A percentile compares a stretch with the other conserved stretches of the same genome.
Evolutionary conservation across 2,113 vertebrate genomes (phyloP).

Genomic region (Catharus bicknelli): DNA sequence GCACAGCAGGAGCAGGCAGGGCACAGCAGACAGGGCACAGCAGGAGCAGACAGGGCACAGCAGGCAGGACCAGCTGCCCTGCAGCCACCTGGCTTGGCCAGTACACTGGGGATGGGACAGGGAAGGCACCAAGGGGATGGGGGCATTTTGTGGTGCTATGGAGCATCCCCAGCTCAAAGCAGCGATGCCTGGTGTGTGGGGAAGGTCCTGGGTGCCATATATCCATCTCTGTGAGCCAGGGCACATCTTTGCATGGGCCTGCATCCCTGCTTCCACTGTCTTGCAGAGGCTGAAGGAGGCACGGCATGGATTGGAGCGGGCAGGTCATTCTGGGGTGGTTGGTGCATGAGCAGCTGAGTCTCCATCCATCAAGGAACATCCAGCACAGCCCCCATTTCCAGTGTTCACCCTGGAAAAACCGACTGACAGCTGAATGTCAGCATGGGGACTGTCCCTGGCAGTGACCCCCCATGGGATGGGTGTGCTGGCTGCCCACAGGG

Average conservation of each 20-base stretch:
- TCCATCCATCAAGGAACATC: neutral
- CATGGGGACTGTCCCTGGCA: accelerated
- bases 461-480: neutral
- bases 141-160: accelerated
- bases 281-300: accelerated
- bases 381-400: accelerated
- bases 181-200: neutral
- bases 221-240: neutral
- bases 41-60: neutral
- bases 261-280: neutral
- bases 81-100: neutral
- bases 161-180: accelerated
- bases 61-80: neutral
- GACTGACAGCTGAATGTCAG: neutral
- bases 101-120: neutral
- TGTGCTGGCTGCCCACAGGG: accelerated
- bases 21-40: no score
- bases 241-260: accelerated
- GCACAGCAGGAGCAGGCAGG: no score
- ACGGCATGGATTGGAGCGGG: accelerated
- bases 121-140: no score
- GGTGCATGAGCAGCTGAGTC: neutral
- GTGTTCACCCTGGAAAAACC: neutral
- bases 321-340: neutral
- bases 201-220: accelerated